phyloP scores from a whole-genome alignment of 2,113 vertebrate species.

The Gallinago jamesoni region DNA sequence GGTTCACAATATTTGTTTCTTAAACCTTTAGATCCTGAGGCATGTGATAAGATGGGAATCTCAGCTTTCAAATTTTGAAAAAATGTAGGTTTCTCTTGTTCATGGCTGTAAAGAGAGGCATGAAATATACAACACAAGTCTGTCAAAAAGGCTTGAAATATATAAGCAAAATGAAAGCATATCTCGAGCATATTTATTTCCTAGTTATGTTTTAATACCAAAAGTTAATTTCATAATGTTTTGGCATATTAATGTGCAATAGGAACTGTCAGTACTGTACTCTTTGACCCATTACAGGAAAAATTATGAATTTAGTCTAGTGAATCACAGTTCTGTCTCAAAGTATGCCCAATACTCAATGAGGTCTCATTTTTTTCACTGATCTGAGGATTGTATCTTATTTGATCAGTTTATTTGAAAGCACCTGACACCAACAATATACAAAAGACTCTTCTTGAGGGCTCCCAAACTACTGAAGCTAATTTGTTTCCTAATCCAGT shows the following conservation, averaged over 20 bases:
- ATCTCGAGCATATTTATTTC: not conserved
- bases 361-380: not conserved
- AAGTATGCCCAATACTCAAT: not conserved
- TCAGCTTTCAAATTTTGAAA: not conserved
- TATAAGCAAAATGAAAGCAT: not conserved
- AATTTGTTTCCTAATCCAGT: too few species aligned
- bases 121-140: not conserved
- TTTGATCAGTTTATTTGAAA: conserved; percentile 16
- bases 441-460: not conserved
- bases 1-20: conserved; percentile 23
- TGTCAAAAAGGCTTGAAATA: not conserved
- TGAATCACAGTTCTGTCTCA: not conserved
- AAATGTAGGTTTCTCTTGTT: not conserved
- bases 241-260: not conserved
- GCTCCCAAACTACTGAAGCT: too few species aligned
- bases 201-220: not conserved
- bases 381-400: not conserved
- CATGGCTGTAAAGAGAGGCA: not conserved
- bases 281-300: not conserved
- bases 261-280: not conserved
- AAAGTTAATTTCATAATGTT: not conserved
- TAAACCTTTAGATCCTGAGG: conserved; percentile 31
- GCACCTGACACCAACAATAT: not conserved
- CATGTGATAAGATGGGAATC: not conserved
- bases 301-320: not conserved